phyloP scores from a whole-genome alignment of 1,140 invertebrate genomes.

The Hycleus cichorii region DNA sequence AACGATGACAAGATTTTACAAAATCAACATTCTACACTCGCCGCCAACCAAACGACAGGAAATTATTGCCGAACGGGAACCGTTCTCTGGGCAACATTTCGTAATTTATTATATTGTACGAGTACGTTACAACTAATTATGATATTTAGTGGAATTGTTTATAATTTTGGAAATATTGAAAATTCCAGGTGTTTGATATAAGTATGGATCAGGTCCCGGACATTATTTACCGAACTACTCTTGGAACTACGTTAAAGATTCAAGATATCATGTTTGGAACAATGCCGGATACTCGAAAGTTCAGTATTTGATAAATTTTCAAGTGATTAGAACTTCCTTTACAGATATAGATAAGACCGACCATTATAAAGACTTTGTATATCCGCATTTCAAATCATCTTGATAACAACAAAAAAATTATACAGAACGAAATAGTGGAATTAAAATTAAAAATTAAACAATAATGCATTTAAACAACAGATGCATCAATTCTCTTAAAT shows the following conservation, averaged over 20 bases:
- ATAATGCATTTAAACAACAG: constrained; percentile 4
- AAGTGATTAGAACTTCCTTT: constrained; percentile 24
- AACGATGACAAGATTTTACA: constrained; percentile 29
- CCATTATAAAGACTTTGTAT: constrained; percentile 15
- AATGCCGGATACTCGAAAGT: constrained; percentile 22
- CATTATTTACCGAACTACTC: too few species aligned
- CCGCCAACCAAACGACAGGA: constrained; percentile 18
- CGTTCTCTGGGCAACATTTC: too few species aligned
- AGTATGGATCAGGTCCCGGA: too few species aligned
- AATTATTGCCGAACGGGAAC: constrained; percentile 19
- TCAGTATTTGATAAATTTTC: constrained; percentile 20
- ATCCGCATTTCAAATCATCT: constrained; percentile 17
- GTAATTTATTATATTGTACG: too few species aligned
- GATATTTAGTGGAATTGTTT: too few species aligned
- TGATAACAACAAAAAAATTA: constrained; percentile 8
- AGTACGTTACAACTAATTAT: too few species aligned
- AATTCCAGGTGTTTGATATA: too few species aligned
- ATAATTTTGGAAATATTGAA: too few species aligned
- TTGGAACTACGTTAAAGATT: constrained; percentile 12
- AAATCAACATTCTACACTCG: constrained; percentile 23
- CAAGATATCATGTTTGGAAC: constrained; percentile 13
- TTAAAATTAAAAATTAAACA: neutral
- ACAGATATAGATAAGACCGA: constrained; percentile 21
- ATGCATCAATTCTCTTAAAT: constrained; percentile 14
- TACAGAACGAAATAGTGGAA: neutral